Base-by-base conservation (phyloP, 1,140 invertebrate genomes). In the Lordiphosa stackelbergi region DNA sequence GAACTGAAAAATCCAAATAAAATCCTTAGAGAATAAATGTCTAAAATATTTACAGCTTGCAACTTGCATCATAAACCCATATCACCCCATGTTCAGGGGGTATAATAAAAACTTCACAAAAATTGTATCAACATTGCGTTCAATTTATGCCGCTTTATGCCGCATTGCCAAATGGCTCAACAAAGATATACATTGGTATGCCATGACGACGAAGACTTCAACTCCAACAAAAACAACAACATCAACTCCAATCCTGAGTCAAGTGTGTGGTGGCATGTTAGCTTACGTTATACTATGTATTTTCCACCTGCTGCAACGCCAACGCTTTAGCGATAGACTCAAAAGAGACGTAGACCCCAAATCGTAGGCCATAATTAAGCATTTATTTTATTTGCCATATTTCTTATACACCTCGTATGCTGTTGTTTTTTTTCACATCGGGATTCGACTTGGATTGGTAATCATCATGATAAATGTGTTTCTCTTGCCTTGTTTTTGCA, bases 311-410 rank as follows among this genome's bases (percentile, higher is more conserved):
- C 72, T 42, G 61, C 70, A 79, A 78, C 69, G 66, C 74, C 73
- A 73, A 78, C 69, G 66, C 57, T 64, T 43, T 37, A 36, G 38
- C 64, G 34, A 53, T 35, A 42, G 40, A 54, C 11, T 46, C 22
- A 36, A 60, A 53, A 48, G 45, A 69, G 55, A 69, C 65, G 56
- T 73, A 62, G 56, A 65, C 74, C 65, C 60, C 74, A 60, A 66
- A 59, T 56, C 63, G 61, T 69, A 55, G 63, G 66, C 71, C 72
- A 83, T 81, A 81, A 83, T 81, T 83, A 83, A 81, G 75, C 75
- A 81, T 75, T 81, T 81, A 81, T 81, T 81, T 81, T 81, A 83
- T 81, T 81, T 81, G 75, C 77, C 77, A 75, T 75, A 79, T 83
- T 81, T 81, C 56, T 83, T 31, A 31, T 31, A 31, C 28, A 3